Conservation (phyloP, 2,113 vertebrate species). For the Pterophyllum scalare region DNA sequence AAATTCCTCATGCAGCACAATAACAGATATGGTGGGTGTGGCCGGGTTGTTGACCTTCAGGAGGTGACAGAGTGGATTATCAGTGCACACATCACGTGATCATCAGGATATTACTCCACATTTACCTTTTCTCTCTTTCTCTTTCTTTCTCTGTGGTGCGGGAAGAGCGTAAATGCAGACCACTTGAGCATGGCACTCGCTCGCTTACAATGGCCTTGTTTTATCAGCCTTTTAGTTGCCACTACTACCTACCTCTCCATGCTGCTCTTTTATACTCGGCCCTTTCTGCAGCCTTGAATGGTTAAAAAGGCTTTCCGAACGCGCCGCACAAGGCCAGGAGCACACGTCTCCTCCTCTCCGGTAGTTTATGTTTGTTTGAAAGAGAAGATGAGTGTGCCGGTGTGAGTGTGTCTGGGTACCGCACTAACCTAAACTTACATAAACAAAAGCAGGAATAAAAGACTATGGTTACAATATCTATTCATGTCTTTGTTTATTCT, state of each 20-base stretch:
- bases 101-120: background rate
- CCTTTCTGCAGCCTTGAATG: slow-evolving; percentile 50
- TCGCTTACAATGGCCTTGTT: slow-evolving; percentile 44
- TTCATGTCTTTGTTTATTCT: slow-evolving; percentile 52
- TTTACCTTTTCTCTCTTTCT: slow-evolving; percentile 14
- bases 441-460: slow-evolving; percentile 51
- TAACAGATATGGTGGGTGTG: accelerated
- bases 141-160: background rate
- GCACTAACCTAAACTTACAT: slow-evolving; percentile 18
- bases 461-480: background rate
- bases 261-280: slow-evolving; percentile 57
- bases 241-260: background rate
- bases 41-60: background rate
- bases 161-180: slow-evolving; percentile 15
- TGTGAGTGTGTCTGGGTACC: slow-evolving; percentile 12
- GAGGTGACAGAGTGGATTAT: background rate
- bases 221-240: slow-evolving; percentile 58
- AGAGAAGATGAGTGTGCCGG: background rate
- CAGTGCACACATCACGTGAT: background rate
- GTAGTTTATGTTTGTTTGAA: slow-evolving; percentile 23
- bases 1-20: background rate
- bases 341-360: slow-evolving; percentile 30
- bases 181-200: slow-evolving; percentile 18
- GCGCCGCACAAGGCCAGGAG: slow-evolving; percentile 49
- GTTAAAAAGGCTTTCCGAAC: slow-evolving; percentile 49